Evolutionary conservation across 2,888 invertebrate genomes (phyloP).

Genomic region (Campaea margaritaria): DNA sequence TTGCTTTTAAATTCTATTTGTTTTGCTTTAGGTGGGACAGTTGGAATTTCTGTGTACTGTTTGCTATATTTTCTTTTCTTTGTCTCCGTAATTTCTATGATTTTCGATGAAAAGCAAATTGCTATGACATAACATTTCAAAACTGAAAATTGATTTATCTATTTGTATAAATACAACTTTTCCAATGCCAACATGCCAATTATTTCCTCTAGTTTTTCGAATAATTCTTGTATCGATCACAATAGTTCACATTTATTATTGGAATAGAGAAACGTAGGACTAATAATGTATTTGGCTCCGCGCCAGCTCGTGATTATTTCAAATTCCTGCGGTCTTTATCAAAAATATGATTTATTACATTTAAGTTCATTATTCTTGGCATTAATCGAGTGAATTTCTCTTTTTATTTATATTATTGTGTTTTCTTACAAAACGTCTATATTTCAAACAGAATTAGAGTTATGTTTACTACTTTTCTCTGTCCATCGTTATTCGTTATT

Average conservation of each 20-base stretch:
- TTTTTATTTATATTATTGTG: slow-evolving; percentile 15
- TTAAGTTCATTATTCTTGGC: slow-evolving; percentile 25
- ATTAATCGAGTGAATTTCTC: slow-evolving; percentile 15
- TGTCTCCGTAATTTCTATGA: not conserved
- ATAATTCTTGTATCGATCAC: slow-evolving; percentile 37
- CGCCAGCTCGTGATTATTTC: slow-evolving; percentile 53
- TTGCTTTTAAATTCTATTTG: slow-evolving; percentile 60
- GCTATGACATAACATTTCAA: too few species aligned
- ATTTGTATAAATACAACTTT: too few species aligned
- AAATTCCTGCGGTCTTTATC: slow-evolving; percentile 48
- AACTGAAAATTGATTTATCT: not conserved
- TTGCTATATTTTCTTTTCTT: slow-evolving; percentile 3
- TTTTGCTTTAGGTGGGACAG: slow-evolving; percentile 38
- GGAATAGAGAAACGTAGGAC: slow-evolving; percentile 48
- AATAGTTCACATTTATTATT: slow-evolving; percentile 58
- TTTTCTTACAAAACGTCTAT: slow-evolving; percentile 8
- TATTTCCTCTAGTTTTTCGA: not conserved
- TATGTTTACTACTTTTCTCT: not conserved
- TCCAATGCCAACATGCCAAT: not conserved
- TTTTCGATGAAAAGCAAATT: not conserved
- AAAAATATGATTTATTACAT: slow-evolving; percentile 49
- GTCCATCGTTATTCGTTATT: too few species aligned
- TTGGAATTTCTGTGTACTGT: slow-evolving; percentile 7
- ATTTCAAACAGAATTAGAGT: slow-evolving; percentile 2
- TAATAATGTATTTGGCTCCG: slow-evolving; percentile 52